Evolutionary conservation across 2,797 vertebrate genomes (phyloP).

Genomic region (Pempheris klunzingeri): DNA sequence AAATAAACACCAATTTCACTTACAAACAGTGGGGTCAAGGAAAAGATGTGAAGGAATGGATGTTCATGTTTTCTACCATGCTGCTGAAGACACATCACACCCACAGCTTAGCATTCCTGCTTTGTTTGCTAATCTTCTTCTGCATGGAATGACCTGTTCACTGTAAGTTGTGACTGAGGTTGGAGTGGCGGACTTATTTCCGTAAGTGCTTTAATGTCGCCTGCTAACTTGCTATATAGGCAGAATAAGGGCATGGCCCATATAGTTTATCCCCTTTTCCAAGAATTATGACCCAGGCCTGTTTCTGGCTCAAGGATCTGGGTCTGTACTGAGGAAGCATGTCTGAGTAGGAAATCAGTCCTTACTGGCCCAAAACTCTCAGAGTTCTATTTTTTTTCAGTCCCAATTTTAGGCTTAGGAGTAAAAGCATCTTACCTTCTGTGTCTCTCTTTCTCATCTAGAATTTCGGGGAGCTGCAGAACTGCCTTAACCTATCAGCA

Average conservation of each 20-base stretch:
- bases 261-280: background rate
- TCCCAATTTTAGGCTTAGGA: background rate
- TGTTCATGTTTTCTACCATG: background rate
- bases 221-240: conserved; percentile 19
- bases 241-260: background rate
- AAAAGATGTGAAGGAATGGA: background rate
- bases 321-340: background rate
- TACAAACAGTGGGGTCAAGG: background rate
- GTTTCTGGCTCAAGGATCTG: background rate
- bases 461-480: background rate
- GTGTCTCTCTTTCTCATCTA: background rate
- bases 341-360: conserved; percentile 9
- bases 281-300: background rate
- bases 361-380: background rate
- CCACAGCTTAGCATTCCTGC: background rate
- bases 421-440: background rate
- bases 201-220: conserved; percentile 6
- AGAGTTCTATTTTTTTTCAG: background rate
- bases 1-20: background rate
- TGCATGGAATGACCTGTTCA: background rate
- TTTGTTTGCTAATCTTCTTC: background rate
- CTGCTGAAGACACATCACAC: background rate
- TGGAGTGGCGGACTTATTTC: conserved; percentile 24
- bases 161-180: background rate
- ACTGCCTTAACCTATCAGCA: background rate